phyloP scores from a whole-genome alignment of 2,113 vertebrate genomes.

The Atherinomorus stipes region DNA sequence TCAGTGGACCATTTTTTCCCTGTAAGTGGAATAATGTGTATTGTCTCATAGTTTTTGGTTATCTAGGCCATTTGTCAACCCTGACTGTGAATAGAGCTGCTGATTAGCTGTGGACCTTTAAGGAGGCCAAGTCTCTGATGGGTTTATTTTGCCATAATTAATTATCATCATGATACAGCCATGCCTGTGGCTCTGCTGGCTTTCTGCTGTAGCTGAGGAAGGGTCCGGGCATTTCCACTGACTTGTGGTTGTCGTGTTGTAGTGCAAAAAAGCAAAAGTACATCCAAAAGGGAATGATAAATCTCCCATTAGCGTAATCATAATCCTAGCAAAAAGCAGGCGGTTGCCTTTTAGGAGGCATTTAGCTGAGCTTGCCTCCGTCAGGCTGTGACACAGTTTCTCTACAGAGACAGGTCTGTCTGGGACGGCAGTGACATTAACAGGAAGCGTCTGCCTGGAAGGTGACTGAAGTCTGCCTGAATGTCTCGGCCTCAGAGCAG shows the following conservation, averaged over 20 bases:
- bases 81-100: conserved; percentile 52
- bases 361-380: conserved; percentile 2
- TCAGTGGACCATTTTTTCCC: conserved; percentile 29
- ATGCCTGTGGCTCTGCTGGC: conserved; percentile 34
- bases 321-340: conserved; percentile 33
- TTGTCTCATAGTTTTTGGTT: conserved; percentile 65
- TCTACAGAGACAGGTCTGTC: conserved; percentile 13
- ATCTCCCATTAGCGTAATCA: conserved; percentile 46
- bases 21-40: conserved; percentile 54
- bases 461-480: conserved; percentile 55
- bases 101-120: conserved; percentile 74
- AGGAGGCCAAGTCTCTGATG: conserved; percentile 73
- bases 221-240: conserved; percentile 15
- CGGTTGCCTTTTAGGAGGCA: conserved; percentile 26
- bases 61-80: conserved; percentile 73
- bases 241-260: conserved; percentile 41
- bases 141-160: conserved; percentile 73
- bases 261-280: conserved; percentile 12
- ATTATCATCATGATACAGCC: conserved; percentile 68
- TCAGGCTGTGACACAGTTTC: neutral
- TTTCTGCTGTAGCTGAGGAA: conserved; percentile 25
- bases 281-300: conserved; percentile 36
- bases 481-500: conserved; percentile 42
- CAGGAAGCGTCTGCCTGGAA: conserved; percentile 54
- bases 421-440: conserved; percentile 48